A percentile compares a stretch with the other conserved stretches of the same genome.
These are phyloP conservation scores for Macheiramphus alcinus DNA, from an alignment of 2,113 vertebrate genomes.

Conservation along the genomic window DNA sequence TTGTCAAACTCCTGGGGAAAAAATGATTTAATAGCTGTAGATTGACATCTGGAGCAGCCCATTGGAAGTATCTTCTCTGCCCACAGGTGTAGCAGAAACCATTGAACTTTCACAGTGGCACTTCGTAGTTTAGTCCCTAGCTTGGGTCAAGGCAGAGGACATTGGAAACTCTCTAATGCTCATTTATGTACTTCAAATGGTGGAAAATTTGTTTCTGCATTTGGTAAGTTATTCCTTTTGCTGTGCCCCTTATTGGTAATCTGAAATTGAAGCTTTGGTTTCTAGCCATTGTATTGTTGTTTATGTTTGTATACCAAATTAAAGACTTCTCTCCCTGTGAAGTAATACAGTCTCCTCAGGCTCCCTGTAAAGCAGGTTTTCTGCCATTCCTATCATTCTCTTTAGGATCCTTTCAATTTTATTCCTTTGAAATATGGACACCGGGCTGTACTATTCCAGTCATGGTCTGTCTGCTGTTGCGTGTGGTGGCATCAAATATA, in stretches of 20 bases:
- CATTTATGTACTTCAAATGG: background rate
- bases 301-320: background rate
- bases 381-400: background rate
- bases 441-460: background rate
- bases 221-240: background rate
- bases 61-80: background rate
- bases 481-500: background rate
- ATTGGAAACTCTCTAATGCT: background rate
- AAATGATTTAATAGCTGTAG: background rate
- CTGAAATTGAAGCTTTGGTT: background rate
- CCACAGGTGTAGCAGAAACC: background rate
- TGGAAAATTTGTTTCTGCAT: background rate
- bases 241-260: background rate
- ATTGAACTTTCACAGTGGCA: background rate
- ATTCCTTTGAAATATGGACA: background rate
- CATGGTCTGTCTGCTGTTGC: background rate
- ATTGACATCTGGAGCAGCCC: background rate
- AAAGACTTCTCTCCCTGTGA: background rate
- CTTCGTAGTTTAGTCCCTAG: background rate
- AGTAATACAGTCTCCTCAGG: background rate
- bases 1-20: background rate
- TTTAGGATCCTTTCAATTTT: background rate
- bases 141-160: background rate
- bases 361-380: background rate
- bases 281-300: background rate